Conservation (phyloP, 2,113 vertebrate genomes). For the Benitochromis conjunctus region DNA sequence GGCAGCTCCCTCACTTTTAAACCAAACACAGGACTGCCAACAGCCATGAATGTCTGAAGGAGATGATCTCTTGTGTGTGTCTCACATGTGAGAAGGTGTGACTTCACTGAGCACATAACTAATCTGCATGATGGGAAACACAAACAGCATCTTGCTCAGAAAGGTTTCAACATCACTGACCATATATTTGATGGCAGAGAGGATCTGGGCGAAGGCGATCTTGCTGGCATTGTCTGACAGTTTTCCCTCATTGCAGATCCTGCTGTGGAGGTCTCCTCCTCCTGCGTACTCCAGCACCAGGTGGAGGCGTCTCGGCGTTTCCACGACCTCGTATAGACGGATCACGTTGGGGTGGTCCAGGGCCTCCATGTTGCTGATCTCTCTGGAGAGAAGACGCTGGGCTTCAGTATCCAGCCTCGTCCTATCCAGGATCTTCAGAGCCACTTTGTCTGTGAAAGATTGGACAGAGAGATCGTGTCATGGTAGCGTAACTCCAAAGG, state of each 20-base stretch:
- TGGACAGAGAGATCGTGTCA: background rate
- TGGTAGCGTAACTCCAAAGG: background rate
- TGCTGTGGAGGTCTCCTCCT: conserved; percentile 89
- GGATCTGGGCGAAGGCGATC: conserved; percentile 88
- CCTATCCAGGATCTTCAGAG: conserved; percentile 94
- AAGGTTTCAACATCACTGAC: conserved; percentile 34
- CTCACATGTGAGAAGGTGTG: background rate
- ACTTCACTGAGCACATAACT: background rate
- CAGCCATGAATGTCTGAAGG: background rate
- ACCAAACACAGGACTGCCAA: background rate
- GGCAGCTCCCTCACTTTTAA: background rate
- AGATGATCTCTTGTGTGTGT: background rate
- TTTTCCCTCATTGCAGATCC: conserved; percentile 82
- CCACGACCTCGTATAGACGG: conserved; percentile 91
- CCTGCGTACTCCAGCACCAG: conserved; percentile 92
- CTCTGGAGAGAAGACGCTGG: conserved; percentile 83
- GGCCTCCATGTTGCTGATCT: conserved; percentile 91
- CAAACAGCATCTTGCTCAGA: background rate
- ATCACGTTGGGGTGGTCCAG: conserved; percentile 90
- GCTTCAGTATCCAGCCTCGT: conserved; percentile 83
- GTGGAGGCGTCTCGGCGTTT: conserved; percentile 85
- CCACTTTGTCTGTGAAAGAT: conserved; percentile 86
- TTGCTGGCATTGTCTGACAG: conserved; percentile 82
- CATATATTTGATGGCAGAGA: conserved; percentile 93
- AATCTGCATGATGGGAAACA: background rate